These are phyloP conservation scores for Heliconius congener DNA, from an alignment of 1,140 invertebrate species.

Conservation along the genomic window DNA sequence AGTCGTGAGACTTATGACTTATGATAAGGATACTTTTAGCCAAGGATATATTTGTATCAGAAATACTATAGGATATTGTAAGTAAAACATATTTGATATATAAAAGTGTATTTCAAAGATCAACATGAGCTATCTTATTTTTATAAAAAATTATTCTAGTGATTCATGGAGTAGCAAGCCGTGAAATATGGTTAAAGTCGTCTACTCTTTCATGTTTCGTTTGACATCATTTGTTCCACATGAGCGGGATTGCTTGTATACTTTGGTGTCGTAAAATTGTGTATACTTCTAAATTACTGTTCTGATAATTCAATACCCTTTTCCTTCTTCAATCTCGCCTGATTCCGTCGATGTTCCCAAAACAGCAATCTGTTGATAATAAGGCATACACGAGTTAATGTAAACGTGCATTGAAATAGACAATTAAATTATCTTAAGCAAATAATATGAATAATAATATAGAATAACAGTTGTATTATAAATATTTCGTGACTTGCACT, in stretches of 20 bases:
- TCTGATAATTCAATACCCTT: constrained; percentile 28
- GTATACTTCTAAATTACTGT: constrained; percentile 20
- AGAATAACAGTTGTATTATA: background rate
- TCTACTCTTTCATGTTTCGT: constrained; percentile 23
- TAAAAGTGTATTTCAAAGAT: background rate
- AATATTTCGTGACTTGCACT: background rate
- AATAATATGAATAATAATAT: constrained; percentile 21
- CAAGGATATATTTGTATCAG: background rate
- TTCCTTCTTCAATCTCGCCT: constrained; percentile 27
- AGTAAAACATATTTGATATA: background rate
- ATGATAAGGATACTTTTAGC: constrained; percentile 36
- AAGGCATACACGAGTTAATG: background rate
- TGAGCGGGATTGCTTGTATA: constrained; percentile 16
- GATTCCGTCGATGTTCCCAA: constrained; percentile 51
- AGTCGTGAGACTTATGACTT: background rate
- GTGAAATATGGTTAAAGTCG: constrained; percentile 21
- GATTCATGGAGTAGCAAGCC: constrained; percentile 18
- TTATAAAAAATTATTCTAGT: constrained; percentile 1
- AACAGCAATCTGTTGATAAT: constrained; percentile 48
- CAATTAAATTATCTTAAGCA: background rate
- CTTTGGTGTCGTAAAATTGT: constrained; percentile 21
- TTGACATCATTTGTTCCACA: constrained; percentile 25
- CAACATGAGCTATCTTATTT: constrained; percentile 1
- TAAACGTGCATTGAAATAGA: background rate
- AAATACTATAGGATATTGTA: background rate